These are phyloP conservation scores for Myathropa florea DNA, from an alignment of 2,888 invertebrate species.

Conservation along the genomic window DNA sequence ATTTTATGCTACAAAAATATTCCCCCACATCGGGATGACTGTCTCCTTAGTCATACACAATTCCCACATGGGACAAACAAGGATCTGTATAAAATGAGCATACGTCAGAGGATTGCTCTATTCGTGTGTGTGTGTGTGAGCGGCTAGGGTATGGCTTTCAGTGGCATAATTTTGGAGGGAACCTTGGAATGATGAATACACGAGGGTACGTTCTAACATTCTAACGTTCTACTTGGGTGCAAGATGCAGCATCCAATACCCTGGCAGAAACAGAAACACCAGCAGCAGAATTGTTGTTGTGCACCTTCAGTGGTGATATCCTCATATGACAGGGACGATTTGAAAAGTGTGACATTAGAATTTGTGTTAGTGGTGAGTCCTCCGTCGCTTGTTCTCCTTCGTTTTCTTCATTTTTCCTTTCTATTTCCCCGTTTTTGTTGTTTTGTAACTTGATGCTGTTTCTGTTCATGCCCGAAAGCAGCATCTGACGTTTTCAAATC, in stretches of 20 bases:
- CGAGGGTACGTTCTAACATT: background rate
- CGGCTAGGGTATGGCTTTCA: background rate
- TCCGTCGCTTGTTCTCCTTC: background rate
- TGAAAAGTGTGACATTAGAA: slow-evolving; percentile 51
- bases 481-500: slow-evolving; percentile 32
- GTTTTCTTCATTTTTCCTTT: background rate
- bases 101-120: slow-evolving; percentile 50
- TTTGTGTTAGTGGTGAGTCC: slow-evolving; percentile 29
- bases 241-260: slow-evolving; percentile 29
- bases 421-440: background rate
- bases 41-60: slow-evolving; percentile 28
- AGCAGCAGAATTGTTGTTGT: too few species aligned
- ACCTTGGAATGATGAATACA: slow-evolving; percentile 9
- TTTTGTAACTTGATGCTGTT: background rate
- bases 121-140: background rate
- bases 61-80: slow-evolving; percentile 49
- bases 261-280: background rate
- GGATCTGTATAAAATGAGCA: slow-evolving; percentile 55
- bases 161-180: slow-evolving; percentile 25
- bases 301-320: background rate
- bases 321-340: slow-evolving; percentile 27
- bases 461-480: background rate
- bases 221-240: background rate
- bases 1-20: slow-evolving; percentile 26
- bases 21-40: slow-evolving; percentile 3